phyloP scores from a whole-genome alignment of 2,888 invertebrate genomes.

The Crematogaster levior region DNA sequence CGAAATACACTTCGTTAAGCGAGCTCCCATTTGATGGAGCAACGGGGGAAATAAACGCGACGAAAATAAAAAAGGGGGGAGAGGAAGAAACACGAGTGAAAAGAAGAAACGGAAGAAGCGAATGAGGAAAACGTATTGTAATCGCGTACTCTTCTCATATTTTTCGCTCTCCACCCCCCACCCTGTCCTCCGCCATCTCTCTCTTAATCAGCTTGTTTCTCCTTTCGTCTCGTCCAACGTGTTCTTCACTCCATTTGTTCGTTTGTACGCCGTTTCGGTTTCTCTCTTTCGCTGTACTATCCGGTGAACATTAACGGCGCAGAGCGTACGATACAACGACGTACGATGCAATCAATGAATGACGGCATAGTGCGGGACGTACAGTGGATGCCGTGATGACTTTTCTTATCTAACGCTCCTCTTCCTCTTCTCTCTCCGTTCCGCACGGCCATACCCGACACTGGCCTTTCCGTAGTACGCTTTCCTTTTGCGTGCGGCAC shows the following conservation, averaged over 20 bases:
- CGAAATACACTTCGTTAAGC: conserved; percentile 13
- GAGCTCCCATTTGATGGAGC: conserved; percentile 8
- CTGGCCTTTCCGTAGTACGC: conserved; percentile 25
- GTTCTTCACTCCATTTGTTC: conserved; percentile 31
- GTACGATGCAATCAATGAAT: conserved; percentile 82
- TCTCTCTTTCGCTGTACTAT: conserved; percentile 56
- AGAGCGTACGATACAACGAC: conserved; percentile 72
- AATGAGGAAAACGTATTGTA: conserved; percentile 21
- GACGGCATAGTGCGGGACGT: conserved; percentile 75
- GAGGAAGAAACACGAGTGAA: neutral
- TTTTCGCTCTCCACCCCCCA: conserved; percentile 59
- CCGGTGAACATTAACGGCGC: conserved; percentile 69
- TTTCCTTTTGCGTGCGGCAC: conserved; percentile 4
- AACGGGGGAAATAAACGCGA: neutral
- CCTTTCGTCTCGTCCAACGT: conserved; percentile 53
- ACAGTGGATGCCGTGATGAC: conserved; percentile 81
- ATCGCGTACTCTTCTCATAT: conserved; percentile 48
- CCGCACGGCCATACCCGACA: conserved; percentile 6
- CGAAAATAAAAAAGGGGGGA: neutral
- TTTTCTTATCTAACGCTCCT: conserved; percentile 75
- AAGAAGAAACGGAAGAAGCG: neutral
- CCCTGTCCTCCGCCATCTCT: conserved; percentile 34
- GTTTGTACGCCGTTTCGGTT: conserved; percentile 2
- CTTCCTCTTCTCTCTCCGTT: conserved; percentile 48
- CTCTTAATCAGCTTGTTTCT: conserved; percentile 3